These are phyloP conservation scores for Cactoblastis cactorum DNA, from an alignment of 2,888 invertebrate species.

Conservation along the genomic window DNA sequence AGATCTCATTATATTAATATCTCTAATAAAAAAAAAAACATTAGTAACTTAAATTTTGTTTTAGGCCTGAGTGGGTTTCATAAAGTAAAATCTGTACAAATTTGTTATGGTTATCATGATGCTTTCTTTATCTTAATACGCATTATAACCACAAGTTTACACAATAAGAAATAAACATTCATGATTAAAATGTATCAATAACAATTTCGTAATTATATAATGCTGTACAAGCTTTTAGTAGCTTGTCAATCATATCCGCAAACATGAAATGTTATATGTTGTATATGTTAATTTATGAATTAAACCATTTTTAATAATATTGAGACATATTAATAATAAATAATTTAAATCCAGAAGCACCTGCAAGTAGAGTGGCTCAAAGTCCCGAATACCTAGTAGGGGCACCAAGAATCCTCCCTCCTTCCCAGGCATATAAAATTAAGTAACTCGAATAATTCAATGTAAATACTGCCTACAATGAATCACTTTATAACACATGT, in stretches of 20 bases:
- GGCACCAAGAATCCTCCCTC: constrained; percentile 12
- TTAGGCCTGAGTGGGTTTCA: constrained; percentile 7
- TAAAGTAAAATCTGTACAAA: neutral
- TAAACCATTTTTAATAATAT: no score
- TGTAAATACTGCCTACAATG: neutral
- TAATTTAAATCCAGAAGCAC: constrained; percentile 14
- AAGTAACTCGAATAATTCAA: constrained; percentile 3
- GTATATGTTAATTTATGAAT: no score
- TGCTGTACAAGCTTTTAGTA: neutral
- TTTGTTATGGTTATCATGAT: neutral
- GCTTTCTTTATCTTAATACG: neutral
- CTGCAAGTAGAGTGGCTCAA: constrained; percentile 16
- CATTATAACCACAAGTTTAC: neutral
- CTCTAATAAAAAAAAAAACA: constrained; percentile 20
- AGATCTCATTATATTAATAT: constrained; percentile 12
- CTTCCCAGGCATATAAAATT: constrained; percentile 5
- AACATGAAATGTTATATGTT: neutral
- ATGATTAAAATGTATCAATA: neutral
- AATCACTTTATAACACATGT: constrained; percentile 25
- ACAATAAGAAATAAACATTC: neutral
- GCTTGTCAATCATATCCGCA: neutral
- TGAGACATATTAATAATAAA: no score
- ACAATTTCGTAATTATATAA: neutral
- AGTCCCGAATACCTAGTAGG: constrained; percentile 1
- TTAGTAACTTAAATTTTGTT: neutral